A percentile compares a stretch with the other conserved stretches of the same genome.
Evolutionary conservation across 2,113 vertebrate genomes (phyloP).

Genomic region (Symphodus melops): DNA sequence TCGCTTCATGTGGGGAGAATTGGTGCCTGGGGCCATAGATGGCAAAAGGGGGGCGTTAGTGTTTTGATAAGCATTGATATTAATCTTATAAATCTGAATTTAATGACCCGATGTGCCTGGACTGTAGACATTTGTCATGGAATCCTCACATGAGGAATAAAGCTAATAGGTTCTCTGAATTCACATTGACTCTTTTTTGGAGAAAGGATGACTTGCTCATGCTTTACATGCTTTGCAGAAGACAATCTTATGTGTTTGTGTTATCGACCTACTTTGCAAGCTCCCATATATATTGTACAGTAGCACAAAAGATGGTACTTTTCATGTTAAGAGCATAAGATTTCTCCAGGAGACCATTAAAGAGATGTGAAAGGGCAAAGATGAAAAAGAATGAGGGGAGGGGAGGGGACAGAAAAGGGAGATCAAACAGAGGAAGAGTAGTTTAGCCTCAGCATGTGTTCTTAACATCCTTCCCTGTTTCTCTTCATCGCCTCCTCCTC

Average conservation of each 20-base stretch:
- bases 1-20: slow-evolving; percentile 51
- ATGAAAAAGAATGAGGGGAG: not conserved
- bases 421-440: slow-evolving; percentile 9
- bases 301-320: not conserved
- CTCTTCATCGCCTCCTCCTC: slow-evolving; percentile 8
- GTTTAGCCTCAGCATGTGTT: slow-evolving; percentile 40
- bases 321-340: not conserved
- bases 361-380: slow-evolving; percentile 16
- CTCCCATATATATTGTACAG: not conserved
- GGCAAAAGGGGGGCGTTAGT: slow-evolving; percentile 54
- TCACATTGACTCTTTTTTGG: slow-evolving; percentile 43
- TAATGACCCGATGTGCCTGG: slow-evolving; percentile 65
- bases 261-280: slow-evolving; percentile 16
- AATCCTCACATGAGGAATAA: slow-evolving; percentile 61
- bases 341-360: not conserved
- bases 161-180: slow-evolving; percentile 60
- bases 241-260: slow-evolving; percentile 19
- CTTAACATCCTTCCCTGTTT: slow-evolving; percentile 22
- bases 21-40: slow-evolving; percentile 56
- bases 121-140: slow-evolving; percentile 62
- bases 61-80: slow-evolving; percentile 79
- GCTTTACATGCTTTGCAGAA: slow-evolving; percentile 19
- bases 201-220: slow-evolving; percentile 25
- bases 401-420: slow-evolving; percentile 1
- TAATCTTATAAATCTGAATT: slow-evolving; percentile 78